Percentiles rank a stretch among this genome's conserved stretches.
phyloP scores from a whole-genome alignment of 30 jellyfish, hydroid and myxozoan species.

The Hydractinia symbiolongicarpus region DNA sequence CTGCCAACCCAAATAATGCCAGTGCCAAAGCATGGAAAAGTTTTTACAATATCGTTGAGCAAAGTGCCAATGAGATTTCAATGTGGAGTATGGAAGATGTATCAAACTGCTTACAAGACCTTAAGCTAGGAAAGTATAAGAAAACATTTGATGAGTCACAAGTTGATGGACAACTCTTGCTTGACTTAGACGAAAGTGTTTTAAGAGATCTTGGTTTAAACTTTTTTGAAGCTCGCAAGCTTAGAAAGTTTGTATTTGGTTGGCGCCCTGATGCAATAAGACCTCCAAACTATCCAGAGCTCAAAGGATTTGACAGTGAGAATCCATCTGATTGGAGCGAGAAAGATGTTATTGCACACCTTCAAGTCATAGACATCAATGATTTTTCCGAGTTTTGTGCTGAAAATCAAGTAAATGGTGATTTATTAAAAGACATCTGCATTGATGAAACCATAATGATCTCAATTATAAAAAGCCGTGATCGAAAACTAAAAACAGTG shows the following conservation, averaged over 20 bases:
- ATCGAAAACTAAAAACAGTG: constrained; percentile 61
- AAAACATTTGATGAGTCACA: constrained; percentile 53
- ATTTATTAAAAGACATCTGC: constrained; percentile 72
- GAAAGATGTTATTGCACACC: constrained; percentile 57
- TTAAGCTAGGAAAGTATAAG: constrained; percentile 34
- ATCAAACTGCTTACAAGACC: constrained; percentile 28
- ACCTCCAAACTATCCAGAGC: constrained; percentile 11
- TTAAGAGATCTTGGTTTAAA: constrained; percentile 71
- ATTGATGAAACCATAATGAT: constrained; percentile 67
- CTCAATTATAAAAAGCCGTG: constrained; percentile 37
- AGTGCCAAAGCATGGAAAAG: constrained; percentile 35
- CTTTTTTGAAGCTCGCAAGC: constrained; percentile 77
- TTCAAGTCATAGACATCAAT: constrained; percentile 44
- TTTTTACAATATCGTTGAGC: constrained; percentile 61
- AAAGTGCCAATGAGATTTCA: constrained; percentile 56
- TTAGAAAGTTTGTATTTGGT: constrained; percentile 81
- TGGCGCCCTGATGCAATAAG: constrained; percentile 79
- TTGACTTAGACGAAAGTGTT: constrained; percentile 86
- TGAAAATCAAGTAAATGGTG: constrained; percentile 82
- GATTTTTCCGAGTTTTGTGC: constrained; percentile 65
- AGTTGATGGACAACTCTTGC: constrained; percentile 81
- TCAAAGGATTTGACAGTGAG: constrained; percentile 21
- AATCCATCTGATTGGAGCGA: constrained; percentile 79
- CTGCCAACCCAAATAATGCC: background rate
- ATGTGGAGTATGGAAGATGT: constrained; percentile 58